Evolutionary conservation across 2,888 invertebrate genomes (phyloP).

Genomic region (Epinotia brunnichana): DNA sequence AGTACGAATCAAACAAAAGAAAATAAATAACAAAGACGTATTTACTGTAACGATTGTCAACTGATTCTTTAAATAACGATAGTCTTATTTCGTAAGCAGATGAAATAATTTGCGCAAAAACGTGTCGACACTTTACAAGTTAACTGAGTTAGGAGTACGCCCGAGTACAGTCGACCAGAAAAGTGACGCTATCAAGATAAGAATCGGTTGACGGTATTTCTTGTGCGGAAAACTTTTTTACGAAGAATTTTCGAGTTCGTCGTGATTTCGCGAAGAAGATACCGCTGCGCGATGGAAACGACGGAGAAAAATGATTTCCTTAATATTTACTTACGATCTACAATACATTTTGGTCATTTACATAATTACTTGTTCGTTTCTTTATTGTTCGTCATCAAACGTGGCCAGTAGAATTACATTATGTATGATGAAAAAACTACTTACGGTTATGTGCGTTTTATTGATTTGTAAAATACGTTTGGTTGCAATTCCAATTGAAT

Average conservation of each 20-base stretch:
- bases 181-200: constrained; percentile 36
- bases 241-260: constrained; percentile 33
- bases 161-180: constrained; percentile 29
- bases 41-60: constrained; percentile 25
- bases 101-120: constrained; percentile 37
- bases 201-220: constrained; percentile 37
- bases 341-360: constrained; percentile 43
- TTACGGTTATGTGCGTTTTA: constrained; percentile 74
- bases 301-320: constrained; percentile 39
- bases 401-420: constrained; percentile 52
- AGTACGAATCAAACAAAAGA: constrained; percentile 24
- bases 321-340: constrained; percentile 41
- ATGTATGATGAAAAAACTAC: constrained; percentile 64
- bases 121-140: constrained; percentile 36
- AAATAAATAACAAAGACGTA: constrained; percentile 20
- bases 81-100: constrained; percentile 30
- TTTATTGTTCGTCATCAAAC: constrained; percentile 36
- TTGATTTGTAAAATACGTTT: constrained; percentile 72
- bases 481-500: constrained; percentile 62
- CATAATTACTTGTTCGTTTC: constrained; percentile 41
- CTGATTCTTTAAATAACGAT: constrained; percentile 29
- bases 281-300: constrained; percentile 30
- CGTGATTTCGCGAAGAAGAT: constrained; percentile 31
- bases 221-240: constrained; percentile 35
- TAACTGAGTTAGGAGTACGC: constrained; percentile 30